Conservation (phyloP, 2,113 vertebrate species). For the Gadus chalcogrammus region DNA sequence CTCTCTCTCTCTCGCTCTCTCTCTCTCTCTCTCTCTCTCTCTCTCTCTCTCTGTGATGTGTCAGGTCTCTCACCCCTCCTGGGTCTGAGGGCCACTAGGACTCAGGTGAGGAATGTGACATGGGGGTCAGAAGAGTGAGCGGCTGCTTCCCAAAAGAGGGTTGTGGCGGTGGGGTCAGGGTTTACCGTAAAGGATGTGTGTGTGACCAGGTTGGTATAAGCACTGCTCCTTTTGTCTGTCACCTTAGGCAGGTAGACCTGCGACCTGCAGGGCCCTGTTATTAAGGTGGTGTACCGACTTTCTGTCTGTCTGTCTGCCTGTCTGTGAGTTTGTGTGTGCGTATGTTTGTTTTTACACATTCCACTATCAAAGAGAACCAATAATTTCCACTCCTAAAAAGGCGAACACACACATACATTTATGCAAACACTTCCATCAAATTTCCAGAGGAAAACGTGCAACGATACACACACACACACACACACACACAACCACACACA, state of each 20-base stretch:
- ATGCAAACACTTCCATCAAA: background rate
- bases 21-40: too few relatives aligned
- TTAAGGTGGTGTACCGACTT: background rate
- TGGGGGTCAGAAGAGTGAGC: conserved; percentile 46
- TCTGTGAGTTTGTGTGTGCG: too few relatives aligned
- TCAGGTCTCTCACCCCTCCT: conserved; percentile 16
- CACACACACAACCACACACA: background rate
- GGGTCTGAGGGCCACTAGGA: conserved; percentile 34
- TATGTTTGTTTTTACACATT: background rate
- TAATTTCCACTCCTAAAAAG: background rate
- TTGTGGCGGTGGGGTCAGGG: conserved; percentile 1
- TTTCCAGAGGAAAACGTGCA: too few relatives aligned
- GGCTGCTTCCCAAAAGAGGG: conserved; percentile 13
- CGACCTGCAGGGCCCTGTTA: background rate
- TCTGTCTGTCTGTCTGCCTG: background rate
- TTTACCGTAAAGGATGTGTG: conserved; percentile 58
- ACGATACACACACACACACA: background rate
- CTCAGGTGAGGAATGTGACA: conserved; percentile 73
- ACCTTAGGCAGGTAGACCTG: conserved; percentile 4
- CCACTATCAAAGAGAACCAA: conserved; percentile 28
- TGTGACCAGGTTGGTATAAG: conserved; percentile 5
- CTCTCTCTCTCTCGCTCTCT: too few relatives aligned
- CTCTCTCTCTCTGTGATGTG: too few relatives aligned
- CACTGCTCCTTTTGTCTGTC: conserved; percentile 34
- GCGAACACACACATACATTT: background rate